Percentiles rank a stretch among this genome's conserved stretches.
These are phyloP conservation scores for Macrobrachium nipponense DNA, from an alignment of 1,140 invertebrate species.

Conservation along the genomic window DNA sequence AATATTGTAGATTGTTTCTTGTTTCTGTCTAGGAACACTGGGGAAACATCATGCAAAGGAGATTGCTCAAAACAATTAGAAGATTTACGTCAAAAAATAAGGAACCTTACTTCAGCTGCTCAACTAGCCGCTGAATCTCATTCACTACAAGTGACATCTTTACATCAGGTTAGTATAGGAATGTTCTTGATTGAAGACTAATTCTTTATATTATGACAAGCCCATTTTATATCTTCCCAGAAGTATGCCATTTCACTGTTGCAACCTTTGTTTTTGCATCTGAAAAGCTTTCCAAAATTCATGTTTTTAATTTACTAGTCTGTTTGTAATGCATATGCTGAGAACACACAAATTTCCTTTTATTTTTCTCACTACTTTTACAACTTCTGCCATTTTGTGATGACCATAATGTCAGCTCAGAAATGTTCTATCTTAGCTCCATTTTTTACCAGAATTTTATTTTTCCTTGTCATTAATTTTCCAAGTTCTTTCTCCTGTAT, in stretches of 20 bases:
- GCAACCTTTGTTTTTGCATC: too few species aligned
- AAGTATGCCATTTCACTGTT: neutral
- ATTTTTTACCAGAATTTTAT: too few species aligned
- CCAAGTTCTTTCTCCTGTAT: too few species aligned
- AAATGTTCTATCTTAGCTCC: too few species aligned
- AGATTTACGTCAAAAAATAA: conserved; percentile 50
- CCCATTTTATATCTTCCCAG: neutral
- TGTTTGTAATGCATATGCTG: too few species aligned
- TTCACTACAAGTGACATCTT: conserved; percentile 45
- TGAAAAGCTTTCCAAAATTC: too few species aligned
- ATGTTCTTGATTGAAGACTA: neutral
- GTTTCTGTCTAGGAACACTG: neutral
- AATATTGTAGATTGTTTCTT: neutral
- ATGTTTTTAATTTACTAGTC: too few species aligned
- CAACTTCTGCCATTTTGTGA: too few species aligned
- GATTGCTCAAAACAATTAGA: conserved; percentile 39
- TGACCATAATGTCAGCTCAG: too few species aligned
- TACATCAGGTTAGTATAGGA: conserved; percentile 41
- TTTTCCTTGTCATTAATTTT: too few species aligned
- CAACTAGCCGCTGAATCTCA: conserved; percentile 48
- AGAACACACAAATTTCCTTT: too few species aligned
- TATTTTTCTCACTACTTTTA: too few species aligned
- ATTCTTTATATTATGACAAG: neutral
- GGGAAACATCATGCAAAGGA: conserved; percentile 23
- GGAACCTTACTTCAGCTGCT: conserved; percentile 44